A percentile compares a stretch with the other conserved stretches of the same genome.
Conservation (phyloP, 2,797 vertebrate species). For the Ptychobarbus kaznakovi region DNA sequence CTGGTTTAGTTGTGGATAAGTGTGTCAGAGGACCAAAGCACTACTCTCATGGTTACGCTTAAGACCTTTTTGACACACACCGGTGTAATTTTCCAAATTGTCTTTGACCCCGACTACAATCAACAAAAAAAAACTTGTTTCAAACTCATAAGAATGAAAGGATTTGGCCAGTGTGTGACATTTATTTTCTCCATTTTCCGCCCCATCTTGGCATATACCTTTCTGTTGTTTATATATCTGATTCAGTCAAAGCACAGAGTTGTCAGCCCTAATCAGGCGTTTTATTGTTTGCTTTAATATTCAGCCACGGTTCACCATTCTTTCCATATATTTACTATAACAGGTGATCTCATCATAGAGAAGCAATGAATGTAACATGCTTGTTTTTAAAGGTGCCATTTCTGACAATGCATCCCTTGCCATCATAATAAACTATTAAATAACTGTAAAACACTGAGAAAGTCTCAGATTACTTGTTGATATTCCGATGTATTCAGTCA, state of each 20-base stretch:
- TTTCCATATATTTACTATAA: constrained; percentile 5
- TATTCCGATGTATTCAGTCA: neutral
- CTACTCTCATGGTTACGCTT: constrained; percentile 1
- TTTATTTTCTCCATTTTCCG: constrained; percentile 16
- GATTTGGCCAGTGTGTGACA: constrained; percentile 31
- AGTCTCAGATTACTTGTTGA: neutral
- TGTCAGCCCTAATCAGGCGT: constrained; percentile 14
- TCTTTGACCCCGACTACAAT: constrained; percentile 21
- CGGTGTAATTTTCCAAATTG: neutral
- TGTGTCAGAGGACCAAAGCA: constrained; percentile 12
- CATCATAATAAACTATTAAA: neutral
- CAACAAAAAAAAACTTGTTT: constrained; percentile 10
- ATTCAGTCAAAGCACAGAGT: neutral
- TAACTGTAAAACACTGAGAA: neutral
- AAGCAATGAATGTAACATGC: neutral
- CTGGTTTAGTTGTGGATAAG: constrained; percentile 5
- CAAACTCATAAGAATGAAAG: constrained; percentile 7
- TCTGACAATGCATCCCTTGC: neutral
- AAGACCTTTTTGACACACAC: constrained; percentile 11
- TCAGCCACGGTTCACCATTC: neutral
- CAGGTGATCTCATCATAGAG: constrained; percentile 26
- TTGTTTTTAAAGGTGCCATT: constrained; percentile 20
- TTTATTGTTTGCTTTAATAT: constrained; percentile 6
- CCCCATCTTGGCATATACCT: constrained; percentile 17
- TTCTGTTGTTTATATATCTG: constrained; percentile 5